Evolutionary conservation across 2,888 invertebrate species (phyloP).

Genomic region (Drosophila siamana): DNA sequence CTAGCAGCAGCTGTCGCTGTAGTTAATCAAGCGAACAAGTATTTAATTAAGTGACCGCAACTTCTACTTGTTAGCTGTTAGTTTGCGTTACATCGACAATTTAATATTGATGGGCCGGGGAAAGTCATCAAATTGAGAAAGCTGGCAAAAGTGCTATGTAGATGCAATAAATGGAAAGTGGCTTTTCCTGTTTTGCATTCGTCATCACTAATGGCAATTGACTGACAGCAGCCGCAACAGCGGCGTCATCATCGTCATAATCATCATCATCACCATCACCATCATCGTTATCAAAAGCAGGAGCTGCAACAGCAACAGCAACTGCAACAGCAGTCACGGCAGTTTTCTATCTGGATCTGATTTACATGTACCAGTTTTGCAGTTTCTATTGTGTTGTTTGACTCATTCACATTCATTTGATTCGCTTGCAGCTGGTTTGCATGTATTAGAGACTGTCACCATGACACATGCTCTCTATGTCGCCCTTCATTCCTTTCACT

Average conservation of each 20-base stretch:
- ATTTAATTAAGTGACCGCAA: conserved; percentile 68
- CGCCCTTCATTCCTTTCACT: too few relatives aligned
- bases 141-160: conserved; percentile 8
- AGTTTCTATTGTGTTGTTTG: conserved; percentile 42
- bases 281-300: conserved; percentile 33
- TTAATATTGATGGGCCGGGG: conserved; percentile 62
- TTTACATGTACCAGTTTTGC: conserved; percentile 65
- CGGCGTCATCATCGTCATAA: conserved; percentile 20
- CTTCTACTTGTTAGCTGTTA: conserved; percentile 5
- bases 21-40: conserved; percentile 69
- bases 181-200: conserved; percentile 66
- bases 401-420: conserved; percentile 71
- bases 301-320: conserved; percentile 35
- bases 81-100: background rate
- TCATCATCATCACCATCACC: conserved; percentile 22
- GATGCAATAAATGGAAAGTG: conserved; percentile 9
- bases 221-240: conserved; percentile 61
- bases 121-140: conserved; percentile 59
- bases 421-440: conserved; percentile 62
- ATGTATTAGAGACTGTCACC: conserved; percentile 65
- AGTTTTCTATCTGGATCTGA: conserved; percentile 46
- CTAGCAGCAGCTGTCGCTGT: background rate
- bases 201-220: conserved; percentile 67
- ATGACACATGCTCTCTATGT: conserved; percentile 19
- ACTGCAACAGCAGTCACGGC: conserved; percentile 20